Evolutionary conservation across 2,888 invertebrate species (phyloP), one percentile per base, ranked within the genome.

Genomic region (Drosophila vallismaia): DNA sequence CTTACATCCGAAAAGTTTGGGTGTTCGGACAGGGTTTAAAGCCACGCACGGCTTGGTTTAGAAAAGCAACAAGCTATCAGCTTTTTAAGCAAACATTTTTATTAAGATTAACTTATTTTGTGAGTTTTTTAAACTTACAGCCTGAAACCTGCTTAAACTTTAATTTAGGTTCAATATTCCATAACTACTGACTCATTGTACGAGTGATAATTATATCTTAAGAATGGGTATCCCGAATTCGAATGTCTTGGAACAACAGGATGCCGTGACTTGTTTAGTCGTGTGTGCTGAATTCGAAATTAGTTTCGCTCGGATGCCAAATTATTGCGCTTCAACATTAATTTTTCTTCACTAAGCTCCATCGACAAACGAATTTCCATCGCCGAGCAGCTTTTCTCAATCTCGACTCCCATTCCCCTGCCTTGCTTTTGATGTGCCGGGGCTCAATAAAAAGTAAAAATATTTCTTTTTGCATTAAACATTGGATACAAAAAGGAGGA

Each of bases 281-380:
- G 73, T 71, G 74, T 76, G 69, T 81, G 87, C 64, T 74, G 81
- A 81, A 81, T 81, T 74, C 68, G 45, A 79, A 86, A 81, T 81
- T 71, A 81, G 79, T 71, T 71, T 62, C 49, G 59, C 51, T 50
- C 63, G 53, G 60, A 64, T 58, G 69, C 51, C 66, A 71, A 69
- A 81, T 72, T 70, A 81, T 63, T 52, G 57, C 59, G 38, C 33
- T 57, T 51, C 56, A 75, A 67, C 67, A 70, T 64, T 54, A 51
- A 46, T 46, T 48, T 57, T 36, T 29, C 19, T 31, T 14, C 14
- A 4, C 45, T 36, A 12, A 62, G 50, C 31, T 40, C 46, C 46
- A 68, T 66, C 69, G 64, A 28, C 46, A 48, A 68, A 55, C 46
- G 68, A 46, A 67, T 63, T 66, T 45, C 19, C 19, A 4, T 24